phyloP scores from a whole-genome alignment of 2,797 vertebrate species.

The Sebastes iracundus region DNA sequence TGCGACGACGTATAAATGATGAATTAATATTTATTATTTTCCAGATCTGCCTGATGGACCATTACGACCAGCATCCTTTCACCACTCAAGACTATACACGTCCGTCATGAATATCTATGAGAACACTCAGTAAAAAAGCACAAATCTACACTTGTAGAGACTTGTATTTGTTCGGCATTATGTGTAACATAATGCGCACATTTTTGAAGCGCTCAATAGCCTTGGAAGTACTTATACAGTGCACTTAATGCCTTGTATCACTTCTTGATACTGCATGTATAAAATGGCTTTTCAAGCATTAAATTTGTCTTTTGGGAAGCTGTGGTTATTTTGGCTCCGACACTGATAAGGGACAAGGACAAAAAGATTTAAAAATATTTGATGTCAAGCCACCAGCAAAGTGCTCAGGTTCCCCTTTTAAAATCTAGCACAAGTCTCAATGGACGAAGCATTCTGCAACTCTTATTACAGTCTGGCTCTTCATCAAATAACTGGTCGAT shows the following conservation, averaged over 20 bases:
- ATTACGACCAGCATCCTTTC: neutral
- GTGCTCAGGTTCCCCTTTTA: constrained; percentile 37
- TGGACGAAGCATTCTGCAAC: neutral
- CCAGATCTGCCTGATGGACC: neutral
- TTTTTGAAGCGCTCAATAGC: neutral
- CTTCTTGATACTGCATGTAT: neutral
- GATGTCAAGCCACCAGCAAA: constrained; percentile 23
- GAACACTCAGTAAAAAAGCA: neutral
- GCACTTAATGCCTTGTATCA: neutral
- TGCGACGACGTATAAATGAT: neutral
- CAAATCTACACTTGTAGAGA: neutral
- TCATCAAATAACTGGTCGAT: constrained; percentile 40
- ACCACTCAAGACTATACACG: neutral
- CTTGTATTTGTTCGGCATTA: neutral
- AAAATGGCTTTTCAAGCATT: neutral
- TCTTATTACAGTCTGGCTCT: constrained; percentile 35
- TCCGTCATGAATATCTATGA: neutral
- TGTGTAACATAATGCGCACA: neutral
- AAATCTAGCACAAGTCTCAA: constrained; percentile 25
- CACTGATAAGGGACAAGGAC: constrained; percentile 39
- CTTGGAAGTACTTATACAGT: neutral
- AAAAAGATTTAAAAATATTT: constrained; percentile 27
- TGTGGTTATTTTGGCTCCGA: constrained; percentile 28
- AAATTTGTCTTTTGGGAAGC: constrained; percentile 22
- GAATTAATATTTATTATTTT: neutral